Conservation (phyloP, 2,113 vertebrate genomes). For the Gallinago paraguaiae region DNA sequence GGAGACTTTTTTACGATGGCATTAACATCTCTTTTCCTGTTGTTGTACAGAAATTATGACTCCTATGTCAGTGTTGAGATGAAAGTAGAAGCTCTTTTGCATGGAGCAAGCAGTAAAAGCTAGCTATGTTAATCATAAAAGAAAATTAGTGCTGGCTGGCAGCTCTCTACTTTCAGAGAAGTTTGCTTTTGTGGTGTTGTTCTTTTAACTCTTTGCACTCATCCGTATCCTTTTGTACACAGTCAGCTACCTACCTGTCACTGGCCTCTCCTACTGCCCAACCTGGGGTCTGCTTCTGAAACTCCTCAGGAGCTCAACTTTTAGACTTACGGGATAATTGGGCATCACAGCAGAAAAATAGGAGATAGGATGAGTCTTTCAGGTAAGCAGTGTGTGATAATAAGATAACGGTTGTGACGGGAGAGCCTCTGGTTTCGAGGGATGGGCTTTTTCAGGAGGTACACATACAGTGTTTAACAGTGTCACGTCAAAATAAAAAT, state of each 20-base stretch:
- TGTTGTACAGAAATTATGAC: not conserved
- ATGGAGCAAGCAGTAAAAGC: not conserved
- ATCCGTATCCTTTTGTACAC: not conserved
- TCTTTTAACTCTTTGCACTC: not conserved
- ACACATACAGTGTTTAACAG: not conserved
- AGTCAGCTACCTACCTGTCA: fast-evolving
- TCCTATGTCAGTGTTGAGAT: not conserved
- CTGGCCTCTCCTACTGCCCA: not conserved
- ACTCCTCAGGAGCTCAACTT: not conserved
- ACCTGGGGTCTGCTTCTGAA: not conserved
- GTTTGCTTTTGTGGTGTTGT: not conserved
- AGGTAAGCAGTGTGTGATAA: not conserved
- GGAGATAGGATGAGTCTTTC: not conserved
- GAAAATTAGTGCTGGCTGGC: not conserved
- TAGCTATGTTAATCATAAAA: not conserved
- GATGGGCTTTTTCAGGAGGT: not conserved
- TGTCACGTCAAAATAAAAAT: not conserved
- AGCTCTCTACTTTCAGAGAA: not conserved
- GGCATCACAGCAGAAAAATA: not conserved
- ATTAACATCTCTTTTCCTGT: not conserved
- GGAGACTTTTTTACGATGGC: not conserved
- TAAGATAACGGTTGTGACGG: not conserved
- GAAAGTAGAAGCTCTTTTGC: not conserved
- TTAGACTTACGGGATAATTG: not conserved
- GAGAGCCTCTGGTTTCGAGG: not conserved